Evolutionary conservation across 2,797 vertebrate genomes (phyloP).

Genomic region (Meriones psammophilus): DNA sequence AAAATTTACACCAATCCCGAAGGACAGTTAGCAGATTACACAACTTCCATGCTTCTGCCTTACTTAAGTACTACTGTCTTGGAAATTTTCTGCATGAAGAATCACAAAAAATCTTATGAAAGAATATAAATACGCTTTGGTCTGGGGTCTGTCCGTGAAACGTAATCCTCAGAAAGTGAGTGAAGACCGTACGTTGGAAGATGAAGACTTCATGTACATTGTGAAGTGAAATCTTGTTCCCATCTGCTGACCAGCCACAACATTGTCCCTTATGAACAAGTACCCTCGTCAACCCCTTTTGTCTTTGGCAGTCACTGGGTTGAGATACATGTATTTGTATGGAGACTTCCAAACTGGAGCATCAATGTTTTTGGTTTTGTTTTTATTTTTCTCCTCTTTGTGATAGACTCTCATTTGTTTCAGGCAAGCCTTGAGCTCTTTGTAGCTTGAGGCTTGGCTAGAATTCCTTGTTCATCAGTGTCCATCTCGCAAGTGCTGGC

Average conservation of each 20-base stretch:
- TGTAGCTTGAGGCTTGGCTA: not conserved
- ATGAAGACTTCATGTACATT: conserved; percentile 99
- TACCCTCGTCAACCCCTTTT: no score
- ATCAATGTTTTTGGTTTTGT: not conserved
- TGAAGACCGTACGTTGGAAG: conserved; percentile 97
- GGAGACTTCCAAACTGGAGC: conserved; percentile 35
- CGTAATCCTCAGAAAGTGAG: conserved; percentile 99
- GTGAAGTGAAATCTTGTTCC: conserved; percentile 92
- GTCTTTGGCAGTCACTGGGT: no score
- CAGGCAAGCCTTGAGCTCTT: not conserved
- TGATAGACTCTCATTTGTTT: not conserved
- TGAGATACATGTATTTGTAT: not conserved
- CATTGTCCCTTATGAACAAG: not conserved
- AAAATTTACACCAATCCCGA: conserved; percentile 99
- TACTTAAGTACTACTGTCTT: conserved; percentile 92
- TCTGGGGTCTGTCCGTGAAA: conserved; percentile 99
- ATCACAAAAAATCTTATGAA: conserved; percentile 98
- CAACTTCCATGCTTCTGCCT: conserved; percentile 96
- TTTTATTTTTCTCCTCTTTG: no score
- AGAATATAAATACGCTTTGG: conserved; percentile 98
- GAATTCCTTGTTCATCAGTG: no score
- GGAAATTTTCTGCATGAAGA: conserved; percentile 99
- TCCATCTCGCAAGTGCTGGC: no score
- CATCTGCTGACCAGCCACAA: not conserved
- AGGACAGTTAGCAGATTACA: conserved; percentile 98